These are phyloP conservation scores for Cephus sareptanus DNA, from an alignment of 2,888 invertebrate genomes.

Conservation along the genomic window DNA sequence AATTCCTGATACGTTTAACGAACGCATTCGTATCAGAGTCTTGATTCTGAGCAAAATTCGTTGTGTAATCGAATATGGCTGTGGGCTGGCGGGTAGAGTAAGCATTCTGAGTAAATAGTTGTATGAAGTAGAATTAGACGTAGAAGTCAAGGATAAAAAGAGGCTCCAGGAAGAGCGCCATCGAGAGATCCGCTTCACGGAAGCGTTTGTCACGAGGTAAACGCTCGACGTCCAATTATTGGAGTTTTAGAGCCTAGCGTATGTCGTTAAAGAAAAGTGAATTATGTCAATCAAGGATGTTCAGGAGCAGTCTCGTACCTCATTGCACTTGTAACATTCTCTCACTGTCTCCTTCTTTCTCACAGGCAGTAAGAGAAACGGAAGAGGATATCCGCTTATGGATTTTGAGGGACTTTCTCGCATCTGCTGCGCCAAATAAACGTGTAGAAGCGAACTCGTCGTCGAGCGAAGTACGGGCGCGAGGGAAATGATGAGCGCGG, in stretches of 20 bases:
- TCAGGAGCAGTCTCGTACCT: not conserved
- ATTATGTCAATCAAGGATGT: not conserved
- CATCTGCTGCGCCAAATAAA: constrained; percentile 21
- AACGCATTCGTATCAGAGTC: not conserved
- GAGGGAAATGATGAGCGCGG: not conserved
- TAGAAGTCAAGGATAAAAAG: not conserved
- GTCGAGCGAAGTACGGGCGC: constrained; percentile 8
- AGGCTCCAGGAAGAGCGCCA: not conserved
- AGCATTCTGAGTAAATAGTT: not conserved
- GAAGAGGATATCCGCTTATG: not conserved
- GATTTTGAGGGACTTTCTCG: not conserved
- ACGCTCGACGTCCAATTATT: not conserved
- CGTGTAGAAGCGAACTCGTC: constrained; percentile 17
- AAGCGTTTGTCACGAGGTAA: not conserved
- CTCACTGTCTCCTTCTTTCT: not conserved
- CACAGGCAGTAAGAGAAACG: not conserved
- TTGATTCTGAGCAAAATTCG: not conserved
- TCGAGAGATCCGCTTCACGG: not conserved
- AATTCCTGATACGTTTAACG: not conserved
- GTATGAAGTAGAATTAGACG: not conserved
- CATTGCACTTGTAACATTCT: not conserved
- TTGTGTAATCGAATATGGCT: not conserved
- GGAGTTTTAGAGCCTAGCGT: not conserved
- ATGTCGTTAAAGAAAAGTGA: not conserved
- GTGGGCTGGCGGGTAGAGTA: not conserved